phyloP scores from a whole-genome alignment of 2,888 invertebrate genomes.

The Podotricha telesiphe region DNA sequence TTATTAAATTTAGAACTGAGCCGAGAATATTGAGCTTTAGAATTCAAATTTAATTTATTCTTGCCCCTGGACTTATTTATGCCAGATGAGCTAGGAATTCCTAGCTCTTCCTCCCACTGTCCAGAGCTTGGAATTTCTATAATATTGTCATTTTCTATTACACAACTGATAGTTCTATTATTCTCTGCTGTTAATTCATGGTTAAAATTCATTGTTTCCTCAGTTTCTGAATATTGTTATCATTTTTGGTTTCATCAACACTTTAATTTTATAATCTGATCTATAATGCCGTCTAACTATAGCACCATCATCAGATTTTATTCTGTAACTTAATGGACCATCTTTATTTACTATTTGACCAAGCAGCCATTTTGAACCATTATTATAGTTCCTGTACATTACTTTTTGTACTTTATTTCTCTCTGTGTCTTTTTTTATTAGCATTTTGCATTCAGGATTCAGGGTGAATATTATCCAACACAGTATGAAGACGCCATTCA shows the following conservation, averaged over 20 bases:
- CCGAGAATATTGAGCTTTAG: too few relatives aligned
- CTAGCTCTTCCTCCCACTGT: background rate
- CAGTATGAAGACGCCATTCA: background rate
- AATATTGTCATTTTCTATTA: background rate
- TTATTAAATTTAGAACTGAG: too few relatives aligned
- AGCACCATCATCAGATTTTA: conserved; percentile 16
- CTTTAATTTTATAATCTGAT: conserved; percentile 18
- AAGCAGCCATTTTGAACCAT: conserved; percentile 20
- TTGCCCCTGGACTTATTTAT: background rate
- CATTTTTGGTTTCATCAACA: background rate
- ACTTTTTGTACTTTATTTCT: background rate
- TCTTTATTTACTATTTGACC: conserved; percentile 22
- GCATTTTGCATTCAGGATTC: background rate
- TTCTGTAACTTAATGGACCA: conserved; percentile 20
- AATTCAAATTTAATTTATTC: background rate
- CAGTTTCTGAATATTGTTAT: conserved; percentile 7
- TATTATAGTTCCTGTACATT: conserved; percentile 22
- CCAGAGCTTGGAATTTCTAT: conserved; percentile 1
- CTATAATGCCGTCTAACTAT: conserved; percentile 20
- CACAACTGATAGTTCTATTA: background rate
- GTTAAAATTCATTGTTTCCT: background rate
- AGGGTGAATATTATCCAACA: background rate
- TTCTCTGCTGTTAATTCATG: too few relatives aligned
- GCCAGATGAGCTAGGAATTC: conserved; percentile 6
- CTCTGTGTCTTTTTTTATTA: background rate